Evolutionary conservation across 2,797 vertebrate genomes (phyloP).

Genomic region (Acipenser oxyrinchus): DNA sequence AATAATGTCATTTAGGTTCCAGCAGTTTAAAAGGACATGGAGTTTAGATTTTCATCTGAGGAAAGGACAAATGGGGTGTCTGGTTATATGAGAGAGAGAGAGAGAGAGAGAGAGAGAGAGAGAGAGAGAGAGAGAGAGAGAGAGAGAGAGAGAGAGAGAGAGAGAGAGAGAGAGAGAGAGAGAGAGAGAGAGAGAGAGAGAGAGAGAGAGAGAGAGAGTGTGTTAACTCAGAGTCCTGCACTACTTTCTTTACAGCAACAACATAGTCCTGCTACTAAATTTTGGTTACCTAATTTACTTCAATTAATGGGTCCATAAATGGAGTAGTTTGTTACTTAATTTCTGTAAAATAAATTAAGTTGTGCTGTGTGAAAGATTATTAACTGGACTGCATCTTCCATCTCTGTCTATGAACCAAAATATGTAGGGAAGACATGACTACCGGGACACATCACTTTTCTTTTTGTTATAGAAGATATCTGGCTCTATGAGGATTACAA

Average conservation of each 20-base stretch:
- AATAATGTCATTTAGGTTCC: conserved; percentile 70
- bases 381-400: background rate
- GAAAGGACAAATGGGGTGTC: conserved; percentile 8
- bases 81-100: conserved; percentile 5
- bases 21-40: conserved; percentile 68
- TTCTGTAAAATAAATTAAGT: background rate
- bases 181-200: conserved; percentile 11
- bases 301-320: background rate
- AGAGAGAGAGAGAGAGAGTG: conserved; percentile 20
- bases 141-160: conserved; percentile 13
- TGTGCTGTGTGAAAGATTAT: background rate
- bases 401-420: background rate
- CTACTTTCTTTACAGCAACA: conserved; percentile 12
- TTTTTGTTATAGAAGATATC: too few relatives aligned
- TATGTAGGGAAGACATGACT: too few relatives aligned
- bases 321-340: background rate
- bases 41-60: conserved; percentile 59
- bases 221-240: conserved; percentile 21
- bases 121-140: conserved; percentile 18
- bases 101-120: conserved; percentile 21
- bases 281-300: background rate
- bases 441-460: too few relatives aligned
- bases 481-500: too few relatives aligned
- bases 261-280: background rate
- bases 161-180: conserved; percentile 18